phyloP scores from a whole-genome alignment of 2,888 invertebrate species.

The Leptopilina syphax region DNA sequence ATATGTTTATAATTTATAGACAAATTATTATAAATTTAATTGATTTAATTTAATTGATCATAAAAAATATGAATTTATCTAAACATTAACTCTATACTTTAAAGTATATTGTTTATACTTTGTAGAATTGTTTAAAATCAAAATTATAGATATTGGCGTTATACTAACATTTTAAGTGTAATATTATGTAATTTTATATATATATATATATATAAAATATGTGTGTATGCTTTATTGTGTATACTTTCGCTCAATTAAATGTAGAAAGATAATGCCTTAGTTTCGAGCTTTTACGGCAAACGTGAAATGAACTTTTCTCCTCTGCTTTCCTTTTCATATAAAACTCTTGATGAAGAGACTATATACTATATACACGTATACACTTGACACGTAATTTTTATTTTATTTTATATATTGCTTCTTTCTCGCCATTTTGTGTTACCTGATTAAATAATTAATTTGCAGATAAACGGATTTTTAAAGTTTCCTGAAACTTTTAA shows the following conservation, averaged over 20 bases:
- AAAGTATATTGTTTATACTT: too few relatives aligned
- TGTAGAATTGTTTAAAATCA: too few relatives aligned
- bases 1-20: too few relatives aligned
- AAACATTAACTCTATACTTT: too few relatives aligned
- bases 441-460: slow-evolving; percentile 14
- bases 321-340: slow-evolving; percentile 24
- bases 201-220: too few relatives aligned
- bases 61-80: too few relatives aligned
- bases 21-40: too few relatives aligned
- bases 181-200: too few relatives aligned
- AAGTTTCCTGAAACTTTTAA: not conserved
- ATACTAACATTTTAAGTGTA: too few relatives aligned
- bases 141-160: not conserved
- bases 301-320: slow-evolving; percentile 28
- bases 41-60: too few relatives aligned
- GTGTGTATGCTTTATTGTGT: not conserved
- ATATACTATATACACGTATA: not conserved
- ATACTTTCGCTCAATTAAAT: slow-evolving; percentile 2
- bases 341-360: slow-evolving; percentile 24
- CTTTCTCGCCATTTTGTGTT: not conserved
- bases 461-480: not conserved
- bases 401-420: not conserved
- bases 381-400: not conserved
- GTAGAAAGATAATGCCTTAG: not conserved
- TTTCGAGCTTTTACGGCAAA: slow-evolving; percentile 21